phyloP scores from a whole-genome alignment of 2,888 invertebrate species.

The Agonopterix heracliana region DNA sequence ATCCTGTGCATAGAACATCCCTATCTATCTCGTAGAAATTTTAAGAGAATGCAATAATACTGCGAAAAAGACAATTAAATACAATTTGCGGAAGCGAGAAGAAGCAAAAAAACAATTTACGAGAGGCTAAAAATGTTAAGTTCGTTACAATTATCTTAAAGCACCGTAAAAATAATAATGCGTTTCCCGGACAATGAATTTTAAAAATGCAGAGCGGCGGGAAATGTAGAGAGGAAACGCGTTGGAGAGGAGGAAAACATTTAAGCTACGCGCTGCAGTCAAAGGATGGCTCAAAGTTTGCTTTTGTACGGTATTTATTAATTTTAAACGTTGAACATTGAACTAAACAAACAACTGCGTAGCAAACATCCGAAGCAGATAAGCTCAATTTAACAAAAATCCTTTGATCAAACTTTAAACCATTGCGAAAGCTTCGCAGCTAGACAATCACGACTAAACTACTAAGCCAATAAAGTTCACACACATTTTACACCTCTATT shows the following conservation, averaged over 20 bases:
- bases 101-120: conserved; percentile 6
- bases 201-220: conserved; percentile 33
- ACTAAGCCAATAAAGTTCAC: too few relatives aligned
- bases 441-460: too few relatives aligned
- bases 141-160: conserved; percentile 28
- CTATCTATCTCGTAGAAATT: neutral
- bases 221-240: conserved; percentile 25
- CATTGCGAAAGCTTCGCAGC: too few relatives aligned
- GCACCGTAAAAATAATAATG: conserved; percentile 33
- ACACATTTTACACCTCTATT: too few relatives aligned
- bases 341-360: too few relatives aligned
- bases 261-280: conserved; percentile 22
- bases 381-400: too few relatives aligned
- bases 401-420: too few relatives aligned
- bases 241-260: conserved; percentile 32
- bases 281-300: conserved; percentile 26
- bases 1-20: neutral
- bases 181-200: conserved; percentile 32
- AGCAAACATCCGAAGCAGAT: too few relatives aligned
- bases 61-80: conserved; percentile 4
- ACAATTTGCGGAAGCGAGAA: conserved; percentile 7
- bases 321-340: conserved; percentile 15
- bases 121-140: conserved; percentile 17
- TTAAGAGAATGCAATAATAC: neutral
- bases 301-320: conserved; percentile 41